A percentile compares a stretch with the other conserved stretches of the same genome.
phyloP scores from a whole-genome alignment of 2,888 invertebrate species.

The Clitarchus hookeri region DNA sequence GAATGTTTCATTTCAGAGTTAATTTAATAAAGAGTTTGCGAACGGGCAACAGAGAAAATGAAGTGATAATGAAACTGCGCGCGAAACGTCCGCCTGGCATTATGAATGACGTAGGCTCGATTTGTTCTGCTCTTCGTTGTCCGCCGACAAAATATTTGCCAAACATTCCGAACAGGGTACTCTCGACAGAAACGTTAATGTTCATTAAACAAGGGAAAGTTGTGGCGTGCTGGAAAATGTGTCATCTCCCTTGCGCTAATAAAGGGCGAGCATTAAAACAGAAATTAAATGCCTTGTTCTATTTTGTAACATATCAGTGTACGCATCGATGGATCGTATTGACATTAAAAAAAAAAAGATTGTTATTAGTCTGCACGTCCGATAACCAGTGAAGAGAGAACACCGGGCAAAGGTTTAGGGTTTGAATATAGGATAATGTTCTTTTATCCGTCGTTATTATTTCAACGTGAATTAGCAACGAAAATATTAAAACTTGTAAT shows the following conservation, averaged over 20 bases:
- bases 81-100: background rate
- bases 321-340: background rate
- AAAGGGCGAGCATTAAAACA: background rate
- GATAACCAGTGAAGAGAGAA: too few relatives aligned
- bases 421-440: too few relatives aligned
- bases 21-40: background rate
- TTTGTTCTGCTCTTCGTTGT: background rate
- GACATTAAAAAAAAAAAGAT: background rate
- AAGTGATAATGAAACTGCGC: background rate
- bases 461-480: too few relatives aligned
- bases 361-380: too few relatives aligned
- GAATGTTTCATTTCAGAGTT: constrained; percentile 14
- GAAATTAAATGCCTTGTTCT: background rate
- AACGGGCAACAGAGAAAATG: background rate
- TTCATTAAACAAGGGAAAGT: background rate
- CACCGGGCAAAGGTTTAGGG: too few relatives aligned
- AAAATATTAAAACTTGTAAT: too few relatives aligned
- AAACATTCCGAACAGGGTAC: too few relatives aligned
- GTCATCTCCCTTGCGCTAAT: background rate
- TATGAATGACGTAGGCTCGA: background rate
- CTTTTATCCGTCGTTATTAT: too few relatives aligned
- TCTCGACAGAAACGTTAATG: background rate
- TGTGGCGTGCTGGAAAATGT: background rate
- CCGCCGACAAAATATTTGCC: background rate
- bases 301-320: background rate